Evolutionary conservation across 2,797 vertebrate genomes (phyloP).

Genomic region (Eremophila alpestris): DNA sequence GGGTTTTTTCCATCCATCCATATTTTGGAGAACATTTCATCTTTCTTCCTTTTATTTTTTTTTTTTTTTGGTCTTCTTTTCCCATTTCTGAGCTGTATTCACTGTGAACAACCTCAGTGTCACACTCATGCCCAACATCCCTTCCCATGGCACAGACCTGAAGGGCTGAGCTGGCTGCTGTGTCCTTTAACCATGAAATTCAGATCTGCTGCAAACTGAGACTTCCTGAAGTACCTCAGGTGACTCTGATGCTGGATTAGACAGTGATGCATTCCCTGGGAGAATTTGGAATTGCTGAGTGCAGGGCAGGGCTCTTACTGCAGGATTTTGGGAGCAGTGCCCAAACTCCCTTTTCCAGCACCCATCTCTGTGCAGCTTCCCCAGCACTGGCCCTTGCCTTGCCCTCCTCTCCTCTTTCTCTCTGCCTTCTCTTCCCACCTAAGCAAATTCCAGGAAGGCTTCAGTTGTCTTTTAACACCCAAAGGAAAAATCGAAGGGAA

Average conservation of each 20-base stretch:
- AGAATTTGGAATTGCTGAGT: conserved; percentile 61
- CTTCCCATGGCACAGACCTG: rapidly evolving
- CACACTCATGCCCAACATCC: rapidly evolving
- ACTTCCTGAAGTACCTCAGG: not conserved
- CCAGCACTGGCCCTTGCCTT: not conserved
- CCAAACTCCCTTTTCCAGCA: conserved; percentile 18
- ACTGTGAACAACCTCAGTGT: not conserved
- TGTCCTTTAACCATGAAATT: not conserved
- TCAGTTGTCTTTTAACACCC: conserved; percentile 75
- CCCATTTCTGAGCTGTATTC: not conserved
- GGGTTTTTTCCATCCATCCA: not conserved
- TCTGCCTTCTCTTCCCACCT: conserved; percentile 15
- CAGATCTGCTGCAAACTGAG: not conserved
- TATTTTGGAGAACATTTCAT: not conserved
- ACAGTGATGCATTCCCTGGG: conserved; percentile 37
- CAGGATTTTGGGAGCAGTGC: conserved; percentile 28
- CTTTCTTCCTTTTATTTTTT: not conserved
- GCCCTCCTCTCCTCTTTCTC: not conserved
- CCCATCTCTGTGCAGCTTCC: not conserved
- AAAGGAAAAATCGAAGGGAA: conserved; percentile 75
- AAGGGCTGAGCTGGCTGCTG: not conserved
- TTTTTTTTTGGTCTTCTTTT: too few species aligned
- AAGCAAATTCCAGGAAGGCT: conserved; percentile 69
- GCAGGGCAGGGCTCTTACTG: conserved; percentile 47
- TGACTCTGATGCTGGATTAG: not conserved